Percentiles rank a stretch among this genome's conserved stretches.
Evolutionary conservation across 92 coral and sea anemone species (phyloP).

Genomic region (Galaxea fascicularis): DNA sequence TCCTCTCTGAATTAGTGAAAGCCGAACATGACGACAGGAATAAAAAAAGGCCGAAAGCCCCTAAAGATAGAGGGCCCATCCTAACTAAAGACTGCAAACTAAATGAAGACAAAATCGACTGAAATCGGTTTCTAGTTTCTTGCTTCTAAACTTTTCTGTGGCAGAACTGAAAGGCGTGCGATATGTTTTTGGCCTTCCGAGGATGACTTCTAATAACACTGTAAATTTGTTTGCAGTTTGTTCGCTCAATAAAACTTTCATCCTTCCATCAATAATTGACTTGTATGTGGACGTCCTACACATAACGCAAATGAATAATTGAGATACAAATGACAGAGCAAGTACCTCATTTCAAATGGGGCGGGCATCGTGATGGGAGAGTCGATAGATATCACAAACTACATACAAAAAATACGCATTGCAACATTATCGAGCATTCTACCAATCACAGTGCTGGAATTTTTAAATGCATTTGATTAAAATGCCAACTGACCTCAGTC

Average conservation of each 20-base stretch:
- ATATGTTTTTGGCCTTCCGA: slow-evolving; percentile 1
- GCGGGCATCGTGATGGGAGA: background rate
- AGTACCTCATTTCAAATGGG: background rate
- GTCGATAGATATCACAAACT: background rate
- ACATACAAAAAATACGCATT: too few species aligned
- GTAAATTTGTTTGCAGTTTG: background rate
- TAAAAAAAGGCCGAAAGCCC: background rate
- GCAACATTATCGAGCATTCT: background rate
- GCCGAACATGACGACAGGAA: slow-evolving; percentile 3
- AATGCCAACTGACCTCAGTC: background rate
- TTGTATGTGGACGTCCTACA: slow-evolving; percentile 6
- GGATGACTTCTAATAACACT: background rate
- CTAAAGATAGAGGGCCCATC: slow-evolving; percentile 1
- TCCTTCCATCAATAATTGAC: slow-evolving; percentile 40
- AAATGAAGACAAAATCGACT: background rate
- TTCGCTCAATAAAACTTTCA: slow-evolving; percentile 28
- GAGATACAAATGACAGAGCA: slow-evolving; percentile 9
- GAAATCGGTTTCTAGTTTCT: background rate
- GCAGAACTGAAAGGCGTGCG: background rate
- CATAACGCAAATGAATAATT: slow-evolving; percentile 34
- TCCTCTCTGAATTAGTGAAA: background rate
- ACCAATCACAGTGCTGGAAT: background rate
- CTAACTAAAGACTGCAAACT: background rate
- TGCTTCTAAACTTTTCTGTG: background rate
- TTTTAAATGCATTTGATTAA: too few species aligned